Percentiles rank a stretch among this genome's conserved stretches.
These are phyloP conservation scores for Myotis vivesi DNA, from an alignment of 2,797 vertebrate genomes.

Conservation along the genomic window DNA sequence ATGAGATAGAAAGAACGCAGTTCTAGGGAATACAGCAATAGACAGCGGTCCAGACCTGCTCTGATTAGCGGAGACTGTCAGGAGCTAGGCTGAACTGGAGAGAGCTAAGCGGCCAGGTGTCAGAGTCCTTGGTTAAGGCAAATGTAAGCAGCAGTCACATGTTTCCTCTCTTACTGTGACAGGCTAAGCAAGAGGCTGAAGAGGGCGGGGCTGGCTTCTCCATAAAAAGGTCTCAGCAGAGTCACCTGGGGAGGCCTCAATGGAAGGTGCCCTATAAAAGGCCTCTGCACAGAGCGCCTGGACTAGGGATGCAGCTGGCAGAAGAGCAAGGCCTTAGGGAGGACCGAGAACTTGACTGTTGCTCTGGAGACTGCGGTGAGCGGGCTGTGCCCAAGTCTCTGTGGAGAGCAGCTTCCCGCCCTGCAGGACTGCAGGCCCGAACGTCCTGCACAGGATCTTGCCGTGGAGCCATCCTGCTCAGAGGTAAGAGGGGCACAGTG, in stretches of 20 bases:
- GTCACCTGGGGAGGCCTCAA: neutral
- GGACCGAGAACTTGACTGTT: no score
- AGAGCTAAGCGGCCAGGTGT: neutral
- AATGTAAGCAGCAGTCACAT: neutral
- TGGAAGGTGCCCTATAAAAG: neutral
- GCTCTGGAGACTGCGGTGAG: rapidly evolving
- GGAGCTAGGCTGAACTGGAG: neutral
- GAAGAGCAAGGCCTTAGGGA: rapidly evolving
- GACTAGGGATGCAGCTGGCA: rapidly evolving
- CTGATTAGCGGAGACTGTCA: neutral
- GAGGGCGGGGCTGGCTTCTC: neutral
- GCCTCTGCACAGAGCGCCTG: neutral
- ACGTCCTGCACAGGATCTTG: neutral
- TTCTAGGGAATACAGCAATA: neutral
- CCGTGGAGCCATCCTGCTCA: neutral
- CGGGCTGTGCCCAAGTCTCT: no score
- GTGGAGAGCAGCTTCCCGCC: neutral
- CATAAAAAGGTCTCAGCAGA: neutral
- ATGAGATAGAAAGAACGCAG: neutral
- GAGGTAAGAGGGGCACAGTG: neutral
- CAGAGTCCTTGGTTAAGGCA: neutral
- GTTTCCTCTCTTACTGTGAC: neutral
- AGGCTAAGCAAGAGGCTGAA: neutral
- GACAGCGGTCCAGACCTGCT: neutral
- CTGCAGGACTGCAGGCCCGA: neutral